Base-by-base conservation (phyloP, 2,888 invertebrate genomes). In the Hirtodrosophila alboralis region DNA sequence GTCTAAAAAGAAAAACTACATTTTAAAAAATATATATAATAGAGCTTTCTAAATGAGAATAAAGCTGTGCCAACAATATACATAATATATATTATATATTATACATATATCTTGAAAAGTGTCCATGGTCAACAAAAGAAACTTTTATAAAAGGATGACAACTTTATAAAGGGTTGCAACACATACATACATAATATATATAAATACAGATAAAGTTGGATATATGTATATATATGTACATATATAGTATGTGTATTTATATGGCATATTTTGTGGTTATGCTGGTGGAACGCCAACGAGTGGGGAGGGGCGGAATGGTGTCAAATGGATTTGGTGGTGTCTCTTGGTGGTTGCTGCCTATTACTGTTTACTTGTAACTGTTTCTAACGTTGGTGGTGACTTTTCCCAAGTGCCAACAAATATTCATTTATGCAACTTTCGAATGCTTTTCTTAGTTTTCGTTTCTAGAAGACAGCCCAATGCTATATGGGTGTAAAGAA, bases 321-420 rank as follows among this genome's bases (percentile, higher is more conserved):
- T 53, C 63, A 63, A n/a, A 59, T 63, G 43, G 26, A 47, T 59
- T 62, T 37, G 59, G 62, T 63, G 60, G 60, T 63, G 60, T 63
- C 63, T 59, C 16, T 36, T 30, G 36, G 59, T 58, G 59, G 62
- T 59, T 51, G 56, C 36, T 48, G 34, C 40, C 40, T 38, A 10
- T 34, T 44, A 28, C 36, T 13, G 26, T 13, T n/a, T 23, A 2
- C 9, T 26, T 8, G n/a, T 27, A 16, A 10, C 18, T 26, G n/a
- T 10, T 53, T n/a, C 13, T 34, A 14, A 5, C 44, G 52, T 7
- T 54, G 54, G 43, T 56, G 54, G 47, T 56, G 61, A 34, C 36
- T 56, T 61, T 56, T 33, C 30, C 26, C 18, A 16, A 45, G 16
- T 21, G 45, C 30, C 14, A 53, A 4, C 26, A 43, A 41, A 57